Conservation (phyloP, 2,113 vertebrate species). For the Noctilio leporinus region DNA sequence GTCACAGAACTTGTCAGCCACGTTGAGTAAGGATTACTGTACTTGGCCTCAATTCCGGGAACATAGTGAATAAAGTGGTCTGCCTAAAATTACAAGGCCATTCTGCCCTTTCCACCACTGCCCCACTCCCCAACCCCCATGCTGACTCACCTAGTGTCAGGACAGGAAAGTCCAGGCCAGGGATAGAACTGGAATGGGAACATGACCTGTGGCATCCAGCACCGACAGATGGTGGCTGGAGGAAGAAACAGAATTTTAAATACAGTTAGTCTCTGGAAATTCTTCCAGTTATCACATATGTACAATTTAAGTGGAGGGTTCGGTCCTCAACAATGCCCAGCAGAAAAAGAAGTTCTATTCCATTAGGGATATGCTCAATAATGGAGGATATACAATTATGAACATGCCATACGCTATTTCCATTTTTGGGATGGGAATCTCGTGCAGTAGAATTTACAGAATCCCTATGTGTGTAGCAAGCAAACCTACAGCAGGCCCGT, state of each 20-base stretch:
- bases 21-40: background rate
- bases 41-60: background rate
- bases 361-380: background rate
- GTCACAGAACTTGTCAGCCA: background rate
- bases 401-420: background rate
- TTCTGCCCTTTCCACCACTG: background rate
- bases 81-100: background rate
- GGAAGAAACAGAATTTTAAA: background rate
- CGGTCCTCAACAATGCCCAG: background rate
- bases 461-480: background rate
- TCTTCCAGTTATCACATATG: background rate
- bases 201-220: no score
- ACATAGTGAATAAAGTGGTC: background rate
- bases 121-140: accelerated
- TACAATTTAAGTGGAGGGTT: background rate
- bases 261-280: background rate
- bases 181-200: background rate
- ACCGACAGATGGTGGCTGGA: background rate
- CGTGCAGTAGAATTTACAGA: background rate
- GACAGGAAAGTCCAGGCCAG: background rate
- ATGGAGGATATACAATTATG: background rate
- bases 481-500: background rate
- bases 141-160: background rate
- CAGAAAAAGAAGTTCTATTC: background rate
- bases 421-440: background rate